Conservation (phyloP, 1,140 invertebrate species). For the Temnothorax curvispinosus region DNA sequence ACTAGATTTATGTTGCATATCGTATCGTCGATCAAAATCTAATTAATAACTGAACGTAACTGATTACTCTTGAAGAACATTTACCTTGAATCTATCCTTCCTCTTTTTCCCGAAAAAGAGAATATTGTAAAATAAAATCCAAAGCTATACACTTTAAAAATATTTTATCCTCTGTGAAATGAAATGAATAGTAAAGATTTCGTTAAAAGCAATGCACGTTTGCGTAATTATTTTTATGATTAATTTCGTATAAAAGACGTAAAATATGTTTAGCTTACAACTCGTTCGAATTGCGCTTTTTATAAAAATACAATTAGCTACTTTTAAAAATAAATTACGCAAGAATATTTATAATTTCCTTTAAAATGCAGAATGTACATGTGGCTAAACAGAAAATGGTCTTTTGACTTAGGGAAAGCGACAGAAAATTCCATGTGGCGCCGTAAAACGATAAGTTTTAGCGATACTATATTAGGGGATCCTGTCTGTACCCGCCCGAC, state of each 20-base stretch:
- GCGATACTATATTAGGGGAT: background rate
- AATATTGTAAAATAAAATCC: background rate
- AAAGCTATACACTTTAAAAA: background rate
- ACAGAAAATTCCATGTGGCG: background rate
- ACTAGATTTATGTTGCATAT: constrained; percentile 36
- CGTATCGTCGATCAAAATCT: constrained; percentile 48
- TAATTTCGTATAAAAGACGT: background rate
- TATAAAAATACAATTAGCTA: background rate
- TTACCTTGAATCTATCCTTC: background rate
- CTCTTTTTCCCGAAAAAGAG: background rate
- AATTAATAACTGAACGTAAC: background rate
- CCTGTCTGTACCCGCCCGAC: background rate
- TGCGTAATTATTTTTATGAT: background rate
- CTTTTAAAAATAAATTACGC: background rate
- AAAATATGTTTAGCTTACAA: background rate
- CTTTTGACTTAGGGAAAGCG: background rate
- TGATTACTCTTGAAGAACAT: background rate
- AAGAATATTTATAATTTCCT: background rate
- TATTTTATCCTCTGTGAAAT: background rate
- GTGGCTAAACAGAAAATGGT: background rate
- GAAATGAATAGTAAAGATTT: background rate
- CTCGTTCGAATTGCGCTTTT: background rate
- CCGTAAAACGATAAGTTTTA: background rate
- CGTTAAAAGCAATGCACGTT: background rate
- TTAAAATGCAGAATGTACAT: background rate